Evolutionary conservation across 2,113 vertebrate genomes (phyloP), one percentile per base, ranked within the genome.

Genomic region (Siphamia tubifer): DNA sequence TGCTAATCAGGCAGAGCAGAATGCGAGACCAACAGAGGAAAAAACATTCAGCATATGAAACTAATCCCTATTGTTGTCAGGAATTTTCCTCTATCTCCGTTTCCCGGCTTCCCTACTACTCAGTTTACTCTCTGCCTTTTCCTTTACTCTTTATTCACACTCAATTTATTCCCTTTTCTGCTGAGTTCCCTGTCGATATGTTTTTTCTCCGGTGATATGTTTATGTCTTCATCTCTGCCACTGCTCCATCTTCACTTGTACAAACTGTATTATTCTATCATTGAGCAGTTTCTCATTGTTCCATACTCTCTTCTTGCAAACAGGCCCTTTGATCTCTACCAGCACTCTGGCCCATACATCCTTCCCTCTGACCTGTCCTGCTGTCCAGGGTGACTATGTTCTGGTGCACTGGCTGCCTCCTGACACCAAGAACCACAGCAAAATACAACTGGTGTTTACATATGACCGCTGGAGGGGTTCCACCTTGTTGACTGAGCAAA

Each of bases 391-490:
- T 2, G 92, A 93, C 83, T 90, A 76, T 3, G 80, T 92, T 21
- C 2, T 17, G 4, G 63, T 93, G 2, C 49, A 80, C 68, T 89
- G 91, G 91, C 13, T 58, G 53, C 25, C 17, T 7, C 70, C 87
- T 16, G 77, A 86, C 28, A 9, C 1, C 25, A 51, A 0, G 15
- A 58, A 0, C 1, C 1, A n/a, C 1, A 3, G 0, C 0, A 8
- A 2, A 1, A 51, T 35, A 4, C 53, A 61, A 16, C 17, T 36
- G 20, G 25, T 89, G 47, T 84, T 74, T 30, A 8, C 36, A 28
- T 90, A 84, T 1, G 80, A 93, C 75, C 77, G 86, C 24, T 93
- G 92, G 92, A 89, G 90, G 68, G 47, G 9, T 42, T 48, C 4
- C 44, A 48, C 19, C 5, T 0, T 0, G 5, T 5, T 0, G 2